phyloP scores from a whole-genome alignment of 1,140 invertebrate species.

The Episyrphus balteatus region DNA sequence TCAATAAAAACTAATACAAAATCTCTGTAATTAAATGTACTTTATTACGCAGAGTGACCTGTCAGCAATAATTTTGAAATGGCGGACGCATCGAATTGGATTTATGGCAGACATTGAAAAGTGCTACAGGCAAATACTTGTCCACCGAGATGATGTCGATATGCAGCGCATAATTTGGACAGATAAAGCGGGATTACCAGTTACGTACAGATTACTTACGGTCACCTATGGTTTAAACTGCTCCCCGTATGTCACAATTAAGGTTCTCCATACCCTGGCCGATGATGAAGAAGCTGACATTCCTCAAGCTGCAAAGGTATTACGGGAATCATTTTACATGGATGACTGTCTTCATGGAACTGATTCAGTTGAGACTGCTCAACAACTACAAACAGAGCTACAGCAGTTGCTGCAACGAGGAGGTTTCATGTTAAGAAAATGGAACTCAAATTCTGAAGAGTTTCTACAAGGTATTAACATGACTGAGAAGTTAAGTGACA shows the following conservation, averaged over 20 bases:
- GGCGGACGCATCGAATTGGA: slow-evolving; percentile 16
- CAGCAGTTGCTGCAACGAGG: no score
- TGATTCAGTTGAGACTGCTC: no score
- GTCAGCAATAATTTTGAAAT: slow-evolving; percentile 23
- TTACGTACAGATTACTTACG: slow-evolving; percentile 5
- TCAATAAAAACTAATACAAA: no score
- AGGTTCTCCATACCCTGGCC: no score
- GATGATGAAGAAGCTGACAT: no score
- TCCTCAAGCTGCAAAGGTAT: neutral
- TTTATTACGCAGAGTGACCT: slow-evolving; percentile 30
- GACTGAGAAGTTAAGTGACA: no score
- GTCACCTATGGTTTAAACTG: slow-evolving; percentile 24
- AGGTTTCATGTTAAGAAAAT: no score
- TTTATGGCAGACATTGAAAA: slow-evolving; percentile 18
- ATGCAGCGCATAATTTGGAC: neutral
- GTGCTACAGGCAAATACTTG: slow-evolving; percentile 19
- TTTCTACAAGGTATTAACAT: no score
- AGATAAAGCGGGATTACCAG: neutral
- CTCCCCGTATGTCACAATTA: no score
- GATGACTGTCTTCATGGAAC: slow-evolving; percentile 1
- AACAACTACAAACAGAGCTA: no score
- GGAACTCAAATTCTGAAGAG: no score
- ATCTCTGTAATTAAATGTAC: no score
- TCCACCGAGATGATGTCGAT: neutral
- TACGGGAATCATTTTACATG: neutral